A percentile compares a stretch with the other conserved stretches of the same genome.
These are phyloP conservation scores for Gobiocypris rarus DNA, from an alignment of 2,113 vertebrate genomes.

Conservation along the genomic window DNA sequence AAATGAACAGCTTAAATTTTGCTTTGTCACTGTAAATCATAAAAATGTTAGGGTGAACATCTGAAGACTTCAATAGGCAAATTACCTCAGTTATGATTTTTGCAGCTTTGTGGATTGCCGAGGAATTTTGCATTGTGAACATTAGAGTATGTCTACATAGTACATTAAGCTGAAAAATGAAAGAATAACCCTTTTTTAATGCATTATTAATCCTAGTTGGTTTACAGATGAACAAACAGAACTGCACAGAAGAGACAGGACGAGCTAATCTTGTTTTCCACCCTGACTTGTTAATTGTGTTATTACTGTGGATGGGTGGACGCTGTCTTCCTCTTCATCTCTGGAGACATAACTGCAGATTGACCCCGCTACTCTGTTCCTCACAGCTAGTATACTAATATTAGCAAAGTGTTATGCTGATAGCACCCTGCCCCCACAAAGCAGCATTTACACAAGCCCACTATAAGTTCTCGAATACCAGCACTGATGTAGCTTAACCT, in stretches of 20 bases:
- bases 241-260: neutral
- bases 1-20: too few species aligned
- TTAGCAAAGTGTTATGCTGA: slow-evolving; percentile 51
- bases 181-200: neutral
- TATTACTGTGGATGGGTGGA: slow-evolving; percentile 45
- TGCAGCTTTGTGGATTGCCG: neutral
- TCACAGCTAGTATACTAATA: slow-evolving; percentile 57
- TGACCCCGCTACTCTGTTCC: slow-evolving; percentile 55
- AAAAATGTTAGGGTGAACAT: too few species aligned
- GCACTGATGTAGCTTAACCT: neutral
- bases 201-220: neutral
- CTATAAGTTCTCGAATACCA: slow-evolving; percentile 20
- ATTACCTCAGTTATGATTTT: neutral
- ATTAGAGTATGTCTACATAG: neutral
- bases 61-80: too few species aligned
- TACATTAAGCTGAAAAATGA: neutral
- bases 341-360: slow-evolving; percentile 50
- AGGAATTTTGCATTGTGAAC: neutral
- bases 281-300: slow-evolving; percentile 45
- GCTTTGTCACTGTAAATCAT: too few species aligned
- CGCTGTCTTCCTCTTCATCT: slow-evolving; percentile 36
- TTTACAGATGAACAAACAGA: neutral
- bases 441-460: slow-evolving; percentile 11
- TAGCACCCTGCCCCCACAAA: slow-evolving; percentile 44
- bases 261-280: slow-evolving; percentile 50